Base-by-base conservation (phyloP, 1,140 invertebrate species). In the Microplitis mediator region DNA sequence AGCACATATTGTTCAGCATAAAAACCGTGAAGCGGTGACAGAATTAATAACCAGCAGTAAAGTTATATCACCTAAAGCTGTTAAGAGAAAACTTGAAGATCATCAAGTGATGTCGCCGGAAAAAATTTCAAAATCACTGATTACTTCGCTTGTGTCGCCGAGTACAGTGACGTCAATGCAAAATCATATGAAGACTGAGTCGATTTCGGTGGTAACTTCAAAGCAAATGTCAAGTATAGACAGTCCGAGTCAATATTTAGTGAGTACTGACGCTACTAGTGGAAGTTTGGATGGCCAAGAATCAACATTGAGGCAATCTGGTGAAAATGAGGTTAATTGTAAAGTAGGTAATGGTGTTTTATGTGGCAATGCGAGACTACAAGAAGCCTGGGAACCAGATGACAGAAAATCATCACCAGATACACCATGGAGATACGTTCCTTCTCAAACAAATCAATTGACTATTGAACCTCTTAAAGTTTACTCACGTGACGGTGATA, bases 341-440 rank as follows among this genome's bases (percentile, higher is more conserved):
- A 87, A 86, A 72, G 77, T 88, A 0, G 84, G 85, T 3, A 88
- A 88, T 51, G 85, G 85, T 0, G 71, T 88, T 0, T 62, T 88
- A 0, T 87, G 85, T 39, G 82, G 82, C 2, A 87, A 88, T 66
- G 85, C 86, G 0, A 79, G 84, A 31, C 71, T 88, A 0, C 86
- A 88, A 58, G 86, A 88, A 58, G 86, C 85, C 0, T 88, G 86
- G 85, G 85, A 87, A 52, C 81, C 83, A 45, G 39, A 45, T 0
- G 86, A 87, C 16, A 78, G 82, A 9, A 87, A 87, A 69, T 71
- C 81, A 0, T 86, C 86, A 0, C 86, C 85, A 0, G 87, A 88
- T 36, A 85, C 86, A 1, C 87, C 86, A 4, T 88, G 86, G 87
- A 79, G 87, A 74, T 88, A 86, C 69, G 82, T 85, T 13, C 79